Percentiles rank a stretch among this genome's conserved stretches.
Evolutionary conservation across 2,888 invertebrate species (phyloP).

Genomic region (Andrena praecox): DNA sequence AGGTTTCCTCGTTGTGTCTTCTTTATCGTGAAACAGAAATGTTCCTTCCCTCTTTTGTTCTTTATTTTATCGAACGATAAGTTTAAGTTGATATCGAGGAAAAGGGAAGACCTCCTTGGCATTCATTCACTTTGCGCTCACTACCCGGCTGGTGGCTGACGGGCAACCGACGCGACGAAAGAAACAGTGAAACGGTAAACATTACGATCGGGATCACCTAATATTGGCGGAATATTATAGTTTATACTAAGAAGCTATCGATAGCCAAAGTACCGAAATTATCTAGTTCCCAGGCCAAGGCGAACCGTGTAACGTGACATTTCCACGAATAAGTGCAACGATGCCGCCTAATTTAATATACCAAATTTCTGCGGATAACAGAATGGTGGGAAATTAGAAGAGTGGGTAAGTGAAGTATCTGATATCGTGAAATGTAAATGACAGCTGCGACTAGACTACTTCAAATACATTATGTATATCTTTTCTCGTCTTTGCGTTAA

Average conservation of each 20-base stretch:
- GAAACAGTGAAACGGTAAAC: background rate
- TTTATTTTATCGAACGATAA: background rate
- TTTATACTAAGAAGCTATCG: no score
- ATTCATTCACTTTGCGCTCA: background rate
- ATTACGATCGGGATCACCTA: no score
- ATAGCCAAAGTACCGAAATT: background rate
- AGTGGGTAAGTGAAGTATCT: constrained; percentile 5
- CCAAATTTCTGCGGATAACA: background rate
- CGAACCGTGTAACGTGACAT: no score
- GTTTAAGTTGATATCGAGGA: background rate
- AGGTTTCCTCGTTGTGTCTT: background rate
- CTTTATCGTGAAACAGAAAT: background rate
- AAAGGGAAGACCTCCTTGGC: background rate
- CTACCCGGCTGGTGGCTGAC: background rate
- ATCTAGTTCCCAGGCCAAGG: no score
- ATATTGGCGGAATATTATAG: no score
- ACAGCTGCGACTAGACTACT: background rate
- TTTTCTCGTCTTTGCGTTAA: background rate
- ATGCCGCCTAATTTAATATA: background rate
- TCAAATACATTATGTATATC: background rate
- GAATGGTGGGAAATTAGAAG: background rate
- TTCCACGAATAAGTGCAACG: no score
- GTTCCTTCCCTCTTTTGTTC: background rate
- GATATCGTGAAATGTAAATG: background rate
- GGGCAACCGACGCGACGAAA: background rate